Conservation (phyloP, 2,113 vertebrate species). For the Xiphophorus hellerii region DNA sequence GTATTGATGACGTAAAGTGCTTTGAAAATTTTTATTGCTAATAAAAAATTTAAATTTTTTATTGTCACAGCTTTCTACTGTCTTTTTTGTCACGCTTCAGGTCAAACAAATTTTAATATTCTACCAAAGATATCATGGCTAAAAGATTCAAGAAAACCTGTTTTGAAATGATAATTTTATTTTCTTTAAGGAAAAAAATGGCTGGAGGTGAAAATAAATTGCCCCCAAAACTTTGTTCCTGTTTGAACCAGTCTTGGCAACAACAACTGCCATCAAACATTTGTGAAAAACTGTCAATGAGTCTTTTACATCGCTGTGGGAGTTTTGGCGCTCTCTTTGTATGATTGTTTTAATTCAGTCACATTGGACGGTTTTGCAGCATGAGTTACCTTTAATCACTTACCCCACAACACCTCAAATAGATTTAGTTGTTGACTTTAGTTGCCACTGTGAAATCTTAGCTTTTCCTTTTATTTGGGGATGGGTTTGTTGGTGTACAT, state of each 20-base stretch:
- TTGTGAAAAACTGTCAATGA: neutral
- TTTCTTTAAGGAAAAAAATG: neutral
- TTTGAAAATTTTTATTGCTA: no score
- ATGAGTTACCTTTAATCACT: neutral
- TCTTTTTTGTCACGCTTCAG: neutral
- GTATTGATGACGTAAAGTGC: slow-evolving; percentile 19
- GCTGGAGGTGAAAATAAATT: neutral
- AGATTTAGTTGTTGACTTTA: no score
- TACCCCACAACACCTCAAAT: no score
- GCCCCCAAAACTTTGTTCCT: no score
- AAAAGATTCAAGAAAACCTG: neutral
- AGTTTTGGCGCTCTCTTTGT: neutral
- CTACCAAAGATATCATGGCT: neutral
- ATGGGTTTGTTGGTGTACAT: neutral
- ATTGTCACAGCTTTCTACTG: neutral
- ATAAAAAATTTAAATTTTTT: no score
- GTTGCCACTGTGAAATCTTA: neutral
- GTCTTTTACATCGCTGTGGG: neutral
- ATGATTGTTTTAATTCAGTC: neutral
- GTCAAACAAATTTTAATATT: no score
- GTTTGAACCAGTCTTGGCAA: neutral
- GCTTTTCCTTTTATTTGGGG: neutral
- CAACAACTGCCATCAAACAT: neutral
- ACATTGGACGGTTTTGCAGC: neutral
- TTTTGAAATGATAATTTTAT: neutral